Base-by-base conservation (phyloP, 2,888 invertebrate species). In the Antitype chi region DNA sequence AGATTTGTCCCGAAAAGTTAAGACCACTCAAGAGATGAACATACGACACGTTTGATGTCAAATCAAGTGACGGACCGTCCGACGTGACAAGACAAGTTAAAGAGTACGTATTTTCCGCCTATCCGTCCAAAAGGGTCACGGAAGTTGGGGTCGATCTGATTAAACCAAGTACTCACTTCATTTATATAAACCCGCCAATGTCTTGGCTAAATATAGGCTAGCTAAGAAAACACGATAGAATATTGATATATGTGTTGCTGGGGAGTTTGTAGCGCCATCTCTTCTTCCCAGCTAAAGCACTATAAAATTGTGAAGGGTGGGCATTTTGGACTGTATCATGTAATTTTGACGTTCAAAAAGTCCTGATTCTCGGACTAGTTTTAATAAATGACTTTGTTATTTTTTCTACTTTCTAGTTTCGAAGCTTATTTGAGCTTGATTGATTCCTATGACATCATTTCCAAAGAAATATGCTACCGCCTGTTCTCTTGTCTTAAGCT, bases 31-130 rank as follows among this genome's bases (percentile, higher is more conserved):
- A 78, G 55, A 78, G 53, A 70, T 60, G 28, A 78, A 47, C 78
- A 77, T 53, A 60, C n/a, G 63, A 57, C 57, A 43, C 25, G 28
- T 73, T 64, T 78, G 63, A 78, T 59, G 47, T 63, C 43, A 72
- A 80, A 72, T 57, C 52, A 64, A 80, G 43, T 64, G 52, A 23
- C 43, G 20, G 32, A 59, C 38, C 28, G 32, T 47, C 38, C n/a
- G 43, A 59, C 52, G 59, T 70, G n/a, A 78, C 60, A 25, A 20
- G 59, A 28, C 59, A 32, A 52, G 23, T 32, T 59, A 23, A 53
- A 60, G 25, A 70, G 49, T 32, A 23, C 70, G 23, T 78, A 78
- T 59, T 43, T 55, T 70, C 43, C 52, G 71, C 1, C 52, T 43
- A 60, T 52, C 13, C 43, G 23, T 23, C 25, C 20, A 60, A 70